These are phyloP conservation scores for Pseudomyrmex pallidus DNA, from an alignment of 1,140 invertebrate species.

Conservation along the genomic window DNA sequence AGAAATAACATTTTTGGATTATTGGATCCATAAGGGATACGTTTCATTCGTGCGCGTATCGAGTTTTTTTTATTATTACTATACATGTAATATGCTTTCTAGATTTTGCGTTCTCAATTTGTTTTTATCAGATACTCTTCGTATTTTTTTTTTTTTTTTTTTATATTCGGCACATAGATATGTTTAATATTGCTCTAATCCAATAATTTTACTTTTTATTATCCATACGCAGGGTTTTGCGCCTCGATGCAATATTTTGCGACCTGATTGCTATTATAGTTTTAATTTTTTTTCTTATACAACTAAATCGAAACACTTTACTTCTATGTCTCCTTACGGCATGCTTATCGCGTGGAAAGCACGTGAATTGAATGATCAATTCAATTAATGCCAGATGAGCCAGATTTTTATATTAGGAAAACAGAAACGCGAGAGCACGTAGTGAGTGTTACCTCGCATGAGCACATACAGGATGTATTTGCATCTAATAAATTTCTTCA, in stretches of 20 bases:
- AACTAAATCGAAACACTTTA: background rate
- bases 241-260: background rate
- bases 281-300: too few species aligned
- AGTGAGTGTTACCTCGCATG: background rate
- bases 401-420: background rate
- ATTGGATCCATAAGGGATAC: slow-evolving; percentile 1
- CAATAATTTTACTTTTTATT: slow-evolving; percentile 32
- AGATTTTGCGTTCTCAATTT: slow-evolving; percentile 15
- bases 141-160: too few species aligned
- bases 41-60: background rate
- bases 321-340: background rate
- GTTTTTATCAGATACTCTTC: slow-evolving; percentile 34
- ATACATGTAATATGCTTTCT: slow-evolving; percentile 18
- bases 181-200: slow-evolving; percentile 72
- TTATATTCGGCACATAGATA: slow-evolving; percentile 66
- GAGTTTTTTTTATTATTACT: background rate
- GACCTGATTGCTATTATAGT: background rate
- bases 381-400: background rate
- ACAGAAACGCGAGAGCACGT: background rate
- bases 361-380: background rate
- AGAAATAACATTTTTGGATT: slow-evolving; percentile 31
- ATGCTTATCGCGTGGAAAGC: background rate
- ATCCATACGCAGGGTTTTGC: background rate
- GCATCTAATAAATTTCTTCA: slow-evolving; percentile 33
- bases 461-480: slow-evolving; percentile 3